These are phyloP conservation scores for Furcula furcula DNA, from an alignment of 2,888 invertebrate genomes.

Conservation along the genomic window DNA sequence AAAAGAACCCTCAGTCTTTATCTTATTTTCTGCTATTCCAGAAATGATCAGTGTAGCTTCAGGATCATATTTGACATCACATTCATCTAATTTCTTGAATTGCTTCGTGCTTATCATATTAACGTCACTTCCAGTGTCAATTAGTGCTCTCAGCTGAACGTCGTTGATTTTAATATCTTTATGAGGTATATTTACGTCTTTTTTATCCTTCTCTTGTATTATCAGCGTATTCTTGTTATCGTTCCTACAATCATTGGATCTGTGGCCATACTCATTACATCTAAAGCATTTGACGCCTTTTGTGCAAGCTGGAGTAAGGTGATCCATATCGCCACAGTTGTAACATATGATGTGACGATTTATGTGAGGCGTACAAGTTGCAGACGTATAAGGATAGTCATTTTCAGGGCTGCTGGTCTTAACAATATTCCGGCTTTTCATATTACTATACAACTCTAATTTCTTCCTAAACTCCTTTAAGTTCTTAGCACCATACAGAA, in stretches of 20 bases:
- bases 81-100: conserved; percentile 2
- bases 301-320: conserved; percentile 14
- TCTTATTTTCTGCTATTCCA: conserved; percentile 13
- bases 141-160: background rate
- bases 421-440: conserved; percentile 10
- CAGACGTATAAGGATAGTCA: background rate
- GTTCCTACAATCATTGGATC: background rate
- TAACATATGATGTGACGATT: conserved; percentile 17
- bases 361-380: background rate
- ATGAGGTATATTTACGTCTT: background rate
- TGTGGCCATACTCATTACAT: conserved; percentile 9
- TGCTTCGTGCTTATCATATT: conserved; percentile 14
- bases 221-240: conserved; percentile 2
- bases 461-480: conserved; percentile 22
- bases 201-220: background rate
- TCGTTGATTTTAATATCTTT: conserved; percentile 1
- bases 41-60: background rate
- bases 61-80: background rate
- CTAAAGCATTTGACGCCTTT: conserved; percentile 37
- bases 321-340: conserved; percentile 16
- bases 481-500: conserved; percentile 22
- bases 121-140: conserved; percentile 22
- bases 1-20: conserved; percentile 13
- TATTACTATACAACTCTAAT: conserved; percentile 13
- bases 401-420: background rate